Conservation (phyloP, 2,888 invertebrate species). For the Antheraea assamensis region DNA sequence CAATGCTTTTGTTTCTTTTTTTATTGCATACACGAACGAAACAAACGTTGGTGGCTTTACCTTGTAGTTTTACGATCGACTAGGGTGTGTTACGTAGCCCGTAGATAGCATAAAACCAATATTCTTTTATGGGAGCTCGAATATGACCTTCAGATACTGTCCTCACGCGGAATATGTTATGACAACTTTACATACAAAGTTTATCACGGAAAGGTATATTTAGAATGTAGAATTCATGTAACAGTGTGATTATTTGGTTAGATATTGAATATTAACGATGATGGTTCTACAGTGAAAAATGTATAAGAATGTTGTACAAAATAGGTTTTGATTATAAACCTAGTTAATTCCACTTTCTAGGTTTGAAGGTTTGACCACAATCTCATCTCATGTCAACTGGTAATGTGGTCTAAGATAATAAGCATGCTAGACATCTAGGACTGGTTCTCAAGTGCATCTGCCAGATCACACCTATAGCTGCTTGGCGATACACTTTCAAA, state of each 20-base stretch:
- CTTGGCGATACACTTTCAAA: no score
- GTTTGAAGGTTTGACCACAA: no score
- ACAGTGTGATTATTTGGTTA: background rate
- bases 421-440: no score
- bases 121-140: constrained; percentile 32
- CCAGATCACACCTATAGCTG: no score
- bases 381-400: no score
- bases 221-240: background rate
- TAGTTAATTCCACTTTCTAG: no score
- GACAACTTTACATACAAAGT: constrained; percentile 11
- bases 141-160: constrained; percentile 34
- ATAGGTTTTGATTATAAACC: background rate
- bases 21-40: background rate
- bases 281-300: background rate
- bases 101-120: constrained; percentile 29
- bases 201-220: constrained; percentile 14
- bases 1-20: background rate
- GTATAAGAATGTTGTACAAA: background rate
- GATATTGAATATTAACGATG: background rate
- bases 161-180: constrained; percentile 28
- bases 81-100: constrained; percentile 14
- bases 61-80: constrained; percentile 23
- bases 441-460: no score
- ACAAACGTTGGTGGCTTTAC: constrained; percentile 4
- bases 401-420: no score